A percentile compares a stretch with the other conserved stretches of the same genome.
Evolutionary conservation across 2,113 vertebrate species (phyloP).

Genomic region (Menura novaehollandiae): DNA sequence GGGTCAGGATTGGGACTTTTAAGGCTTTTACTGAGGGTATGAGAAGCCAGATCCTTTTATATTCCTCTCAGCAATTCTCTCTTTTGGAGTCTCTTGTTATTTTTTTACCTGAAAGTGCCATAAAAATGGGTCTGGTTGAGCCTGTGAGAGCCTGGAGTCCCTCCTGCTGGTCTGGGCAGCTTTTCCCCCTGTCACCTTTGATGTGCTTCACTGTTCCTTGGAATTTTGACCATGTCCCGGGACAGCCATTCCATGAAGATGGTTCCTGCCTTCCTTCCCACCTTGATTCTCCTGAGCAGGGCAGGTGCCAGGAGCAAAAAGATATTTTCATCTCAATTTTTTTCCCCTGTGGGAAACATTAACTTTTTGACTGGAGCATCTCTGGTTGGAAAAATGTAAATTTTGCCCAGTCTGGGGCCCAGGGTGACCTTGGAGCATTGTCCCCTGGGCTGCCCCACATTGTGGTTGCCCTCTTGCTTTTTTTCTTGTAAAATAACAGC

Average conservation of each 20-base stretch:
- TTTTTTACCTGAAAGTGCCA: not conserved
- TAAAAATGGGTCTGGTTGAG: not conserved
- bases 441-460: not conserved
- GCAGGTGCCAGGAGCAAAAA: not conserved
- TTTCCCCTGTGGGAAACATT: rapidly evolving
- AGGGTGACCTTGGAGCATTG: not conserved
- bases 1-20: not conserved
- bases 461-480: not conserved
- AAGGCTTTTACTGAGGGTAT: no score
- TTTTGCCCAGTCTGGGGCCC: not conserved
- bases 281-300: not conserved
- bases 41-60: not conserved
- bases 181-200: not conserved
- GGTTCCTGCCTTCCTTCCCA: rapidly evolving
- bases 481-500: not conserved
- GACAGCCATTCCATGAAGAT: not conserved
- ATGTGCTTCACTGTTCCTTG: not conserved
- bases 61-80: not conserved
- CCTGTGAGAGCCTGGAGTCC: not conserved
- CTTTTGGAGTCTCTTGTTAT: not conserved
- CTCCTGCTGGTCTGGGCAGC: not conserved
- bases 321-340: rapidly evolving
- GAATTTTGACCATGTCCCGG: not conserved
- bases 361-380: not conserved
- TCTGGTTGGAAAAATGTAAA: not conserved